These are phyloP conservation scores for Mormyrus iriodes DNA, from an alignment of 2,113 vertebrate genomes.

Conservation along the genomic window DNA sequence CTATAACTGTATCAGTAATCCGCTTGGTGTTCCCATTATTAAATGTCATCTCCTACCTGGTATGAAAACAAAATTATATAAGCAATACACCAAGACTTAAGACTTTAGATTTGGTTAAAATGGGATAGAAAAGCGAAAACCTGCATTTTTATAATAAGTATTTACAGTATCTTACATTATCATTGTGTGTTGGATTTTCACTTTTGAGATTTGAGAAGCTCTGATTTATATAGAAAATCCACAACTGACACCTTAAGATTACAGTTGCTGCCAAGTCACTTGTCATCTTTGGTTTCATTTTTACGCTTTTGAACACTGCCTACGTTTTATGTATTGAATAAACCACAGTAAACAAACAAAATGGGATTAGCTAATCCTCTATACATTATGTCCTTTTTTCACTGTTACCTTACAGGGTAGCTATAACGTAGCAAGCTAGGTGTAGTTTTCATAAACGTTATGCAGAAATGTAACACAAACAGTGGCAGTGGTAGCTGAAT, in stretches of 20 bases:
- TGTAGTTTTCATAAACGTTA: background rate
- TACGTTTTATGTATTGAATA: background rate
- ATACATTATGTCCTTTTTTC: background rate
- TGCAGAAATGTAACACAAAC: background rate
- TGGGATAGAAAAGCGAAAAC: background rate
- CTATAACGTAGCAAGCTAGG: background rate
- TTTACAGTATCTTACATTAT: background rate
- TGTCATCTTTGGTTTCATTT: background rate
- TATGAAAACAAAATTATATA: background rate
- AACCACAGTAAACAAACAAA: background rate
- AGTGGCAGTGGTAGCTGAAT: background rate
- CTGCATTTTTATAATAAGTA: background rate
- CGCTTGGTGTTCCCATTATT: background rate
- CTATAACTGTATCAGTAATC: background rate
- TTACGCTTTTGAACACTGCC: background rate
- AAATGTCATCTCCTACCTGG: background rate
- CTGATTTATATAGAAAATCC: background rate
- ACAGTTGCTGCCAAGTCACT: background rate
- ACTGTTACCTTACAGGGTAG: background rate
- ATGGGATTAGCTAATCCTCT: background rate
- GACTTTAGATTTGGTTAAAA: background rate
- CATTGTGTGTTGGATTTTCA: background rate
- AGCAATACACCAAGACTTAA: background rate
- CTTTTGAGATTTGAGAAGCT: background rate
- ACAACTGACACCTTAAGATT: background rate